These are phyloP conservation scores for Drosophila buzzatii DNA, from an alignment of 2,888 invertebrate genomes.

Conservation along the genomic window DNA sequence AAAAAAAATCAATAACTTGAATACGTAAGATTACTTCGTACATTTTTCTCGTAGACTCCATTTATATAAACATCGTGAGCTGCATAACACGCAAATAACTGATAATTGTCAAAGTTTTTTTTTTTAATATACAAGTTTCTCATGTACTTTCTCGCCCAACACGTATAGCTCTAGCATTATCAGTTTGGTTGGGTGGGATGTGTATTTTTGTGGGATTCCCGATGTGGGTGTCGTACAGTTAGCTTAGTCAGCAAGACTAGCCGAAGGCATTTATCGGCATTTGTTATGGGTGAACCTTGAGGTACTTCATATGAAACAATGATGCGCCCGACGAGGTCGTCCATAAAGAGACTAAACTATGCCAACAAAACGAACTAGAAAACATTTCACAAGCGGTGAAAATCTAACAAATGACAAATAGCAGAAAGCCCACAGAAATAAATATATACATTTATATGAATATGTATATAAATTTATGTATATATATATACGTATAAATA, in stretches of 20 bases:
- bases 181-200: slow-evolving; percentile 22
- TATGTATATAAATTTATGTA: background rate
- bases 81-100: background rate
- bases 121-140: background rate
- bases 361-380: slow-evolving; percentile 14
- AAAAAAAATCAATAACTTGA: background rate
- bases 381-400: slow-evolving; percentile 33
- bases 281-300: slow-evolving; percentile 33
- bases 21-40: background rate
- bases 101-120: background rate
- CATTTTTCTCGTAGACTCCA: background rate
- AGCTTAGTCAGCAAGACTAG: slow-evolving; percentile 44
- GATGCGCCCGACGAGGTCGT: slow-evolving; percentile 34
- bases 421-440: background rate
- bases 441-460: background rate
- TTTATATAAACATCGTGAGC: slow-evolving; percentile 3
- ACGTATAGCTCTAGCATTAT: slow-evolving; percentile 7
- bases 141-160: background rate
- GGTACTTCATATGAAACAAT: slow-evolving; percentile 30
- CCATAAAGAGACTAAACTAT: slow-evolving; percentile 2
- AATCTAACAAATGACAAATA: slow-evolving; percentile 31
- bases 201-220: slow-evolving; percentile 5
- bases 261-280: slow-evolving; percentile 23
- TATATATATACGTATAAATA: background rate
- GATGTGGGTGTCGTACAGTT: slow-evolving; percentile 20